Conservation (phyloP, 2,113 vertebrate species). For the Fulica atra region DNA sequence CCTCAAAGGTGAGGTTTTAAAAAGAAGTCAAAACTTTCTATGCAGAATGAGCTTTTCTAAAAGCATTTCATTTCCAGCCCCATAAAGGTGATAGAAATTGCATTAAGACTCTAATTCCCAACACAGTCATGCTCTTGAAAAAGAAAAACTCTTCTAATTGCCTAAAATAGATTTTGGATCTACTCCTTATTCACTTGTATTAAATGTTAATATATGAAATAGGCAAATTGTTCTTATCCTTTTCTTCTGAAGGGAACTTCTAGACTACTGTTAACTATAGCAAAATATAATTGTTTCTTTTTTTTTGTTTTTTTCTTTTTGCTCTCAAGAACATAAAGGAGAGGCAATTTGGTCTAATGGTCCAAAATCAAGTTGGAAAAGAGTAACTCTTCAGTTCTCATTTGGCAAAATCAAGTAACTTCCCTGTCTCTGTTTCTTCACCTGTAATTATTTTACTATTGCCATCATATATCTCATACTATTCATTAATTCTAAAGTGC, state of each 20-base stretch:
- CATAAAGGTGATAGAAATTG: background rate
- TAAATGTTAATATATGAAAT: background rate
- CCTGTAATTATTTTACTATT: background rate
- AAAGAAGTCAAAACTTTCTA: background rate
- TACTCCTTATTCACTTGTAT: background rate
- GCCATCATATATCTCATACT: background rate
- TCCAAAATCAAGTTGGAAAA: background rate
- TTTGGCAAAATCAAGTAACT: background rate
- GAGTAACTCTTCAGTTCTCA: background rate
- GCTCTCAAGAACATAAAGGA: background rate
- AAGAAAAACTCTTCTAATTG: background rate
- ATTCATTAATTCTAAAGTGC: constrained; percentile 19
- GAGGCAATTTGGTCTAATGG: background rate
- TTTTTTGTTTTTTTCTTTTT: background rate
- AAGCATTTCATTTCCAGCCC: background rate
- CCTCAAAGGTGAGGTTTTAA: background rate
- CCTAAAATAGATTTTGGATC: background rate
- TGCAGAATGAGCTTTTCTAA: background rate
- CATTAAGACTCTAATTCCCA: background rate
- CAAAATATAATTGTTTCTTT: background rate
- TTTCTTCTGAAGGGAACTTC: background rate
- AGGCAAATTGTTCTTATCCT: background rate
- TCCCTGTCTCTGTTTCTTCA: background rate
- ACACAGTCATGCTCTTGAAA: background rate
- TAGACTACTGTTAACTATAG: background rate